Evolutionary conservation across 2,113 vertebrate species (phyloP), one percentile per base, ranked within the genome.

Genomic region (Fulmarus glacialis): DNA sequence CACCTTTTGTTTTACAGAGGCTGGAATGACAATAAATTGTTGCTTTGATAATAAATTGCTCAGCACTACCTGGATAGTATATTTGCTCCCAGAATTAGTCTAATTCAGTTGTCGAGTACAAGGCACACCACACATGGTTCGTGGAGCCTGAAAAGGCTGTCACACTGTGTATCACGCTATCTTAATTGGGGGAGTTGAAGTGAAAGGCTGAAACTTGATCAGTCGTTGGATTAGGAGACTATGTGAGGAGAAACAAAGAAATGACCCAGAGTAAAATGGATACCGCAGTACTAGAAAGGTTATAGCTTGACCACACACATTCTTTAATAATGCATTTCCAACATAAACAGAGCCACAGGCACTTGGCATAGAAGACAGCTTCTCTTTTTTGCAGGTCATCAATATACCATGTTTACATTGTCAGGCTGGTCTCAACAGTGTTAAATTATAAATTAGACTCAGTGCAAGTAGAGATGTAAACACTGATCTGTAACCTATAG

Each of bases 371-470:
- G 81, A 93, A 93, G 93, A 97, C 96, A 96, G 94, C 84, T 96
- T 95, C 94, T 96, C 84, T 96, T 96, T 91, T 96, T 96, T 97
- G 85, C 95, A 96, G 96, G 91, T 96, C 93, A 97, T 97, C 97
- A 96, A 95, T 96, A 97, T 90, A 82, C 74, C 67, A 59, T 95
- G 95, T 97, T 97, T 96, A 96, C 92, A 88, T 82, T 97, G 93
- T 96, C 96, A 96, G 84, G 38, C 89, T 83, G 89, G 94, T 91
- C 93, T 96, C 95, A 96, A 93, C 89, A 93, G 84, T 80, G 93
- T 96, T 95, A 97, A 97, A 97, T 96, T 96, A 97, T 96, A 94
- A 95, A 96, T 95, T 91, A 96, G 81, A 79, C 53, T 70, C 81
- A 36, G 62, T 70, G 63, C 90, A 94, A 94, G 93, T 27, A 62